Conservation (phyloP, 2,797 vertebrate species). For the Lagocephalus sceleratus region DNA sequence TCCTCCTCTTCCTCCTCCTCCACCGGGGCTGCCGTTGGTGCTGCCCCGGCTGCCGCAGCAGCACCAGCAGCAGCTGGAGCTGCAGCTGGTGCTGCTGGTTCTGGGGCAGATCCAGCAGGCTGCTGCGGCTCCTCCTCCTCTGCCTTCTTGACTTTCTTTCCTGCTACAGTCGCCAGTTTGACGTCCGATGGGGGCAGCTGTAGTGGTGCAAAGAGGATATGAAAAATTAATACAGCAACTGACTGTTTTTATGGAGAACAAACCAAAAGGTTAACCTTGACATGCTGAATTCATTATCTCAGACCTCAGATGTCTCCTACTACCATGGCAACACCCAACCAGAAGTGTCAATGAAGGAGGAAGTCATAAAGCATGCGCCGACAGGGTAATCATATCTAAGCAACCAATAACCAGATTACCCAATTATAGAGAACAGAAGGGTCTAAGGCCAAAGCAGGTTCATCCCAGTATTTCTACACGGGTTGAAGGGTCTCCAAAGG, state of each 20-base stretch:
- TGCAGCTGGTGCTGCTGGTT: constrained; percentile 28
- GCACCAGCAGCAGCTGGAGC: constrained; percentile 14
- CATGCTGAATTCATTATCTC: no score
- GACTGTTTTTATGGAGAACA: not conserved
- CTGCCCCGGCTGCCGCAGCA: constrained; percentile 36
- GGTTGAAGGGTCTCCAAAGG: no score
- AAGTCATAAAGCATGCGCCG: no score
- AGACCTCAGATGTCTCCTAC: no score
- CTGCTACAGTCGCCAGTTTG: constrained; percentile 86
- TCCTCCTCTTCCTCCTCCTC: constrained; percentile 95
- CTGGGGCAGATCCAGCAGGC: constrained; percentile 40
- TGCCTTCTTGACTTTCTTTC: constrained; percentile 91
- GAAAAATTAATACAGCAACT: not conserved
- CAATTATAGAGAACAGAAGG: no score
- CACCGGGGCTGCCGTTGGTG: constrained; percentile 36
- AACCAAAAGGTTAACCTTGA: no score
- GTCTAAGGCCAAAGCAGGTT: no score
- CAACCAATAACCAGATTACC: no score
- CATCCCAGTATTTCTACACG: no score
- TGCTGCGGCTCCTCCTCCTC: constrained; percentile 90
- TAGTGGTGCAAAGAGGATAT: constrained; percentile 9
- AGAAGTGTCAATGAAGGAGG: no score
- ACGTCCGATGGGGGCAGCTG: constrained; percentile 67
- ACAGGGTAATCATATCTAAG: no score
- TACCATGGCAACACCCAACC: no score